phyloP scores from a whole-genome alignment of 2,797 vertebrate species.

The Sebastolobus alascanus region DNA sequence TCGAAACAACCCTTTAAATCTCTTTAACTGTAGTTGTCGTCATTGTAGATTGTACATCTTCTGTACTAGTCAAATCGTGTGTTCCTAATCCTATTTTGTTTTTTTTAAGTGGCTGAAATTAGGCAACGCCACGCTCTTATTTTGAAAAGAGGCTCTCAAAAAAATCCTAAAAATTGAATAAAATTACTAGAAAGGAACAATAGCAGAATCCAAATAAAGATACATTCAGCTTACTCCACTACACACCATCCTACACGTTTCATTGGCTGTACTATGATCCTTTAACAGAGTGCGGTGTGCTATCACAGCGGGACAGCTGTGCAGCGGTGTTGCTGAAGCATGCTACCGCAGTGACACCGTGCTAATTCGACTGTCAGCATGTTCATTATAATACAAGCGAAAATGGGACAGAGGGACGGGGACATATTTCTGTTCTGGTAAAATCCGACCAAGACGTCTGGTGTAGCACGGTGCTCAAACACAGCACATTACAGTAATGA shows the following conservation, averaged over 20 bases:
- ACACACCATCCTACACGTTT: constrained; percentile 39
- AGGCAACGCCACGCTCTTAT: not conserved
- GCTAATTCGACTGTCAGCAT: constrained; percentile 79
- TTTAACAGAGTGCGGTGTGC: constrained; percentile 60
- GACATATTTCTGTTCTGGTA: constrained; percentile 52
- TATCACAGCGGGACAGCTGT: constrained; percentile 81
- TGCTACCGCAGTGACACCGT: constrained; percentile 68
- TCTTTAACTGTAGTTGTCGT: not conserved
- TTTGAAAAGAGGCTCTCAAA: constrained; percentile 17
- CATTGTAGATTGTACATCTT: not conserved
- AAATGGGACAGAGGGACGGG: constrained; percentile 47
- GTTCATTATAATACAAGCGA: constrained; percentile 70
- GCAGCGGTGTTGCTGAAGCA: constrained; percentile 66
- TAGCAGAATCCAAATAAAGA: constrained; percentile 39
- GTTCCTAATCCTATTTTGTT: not conserved
- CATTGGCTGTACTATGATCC: constrained; percentile 63
- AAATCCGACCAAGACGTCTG: constrained; percentile 63
- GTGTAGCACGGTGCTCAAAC: constrained; percentile 43
- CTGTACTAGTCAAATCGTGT: not conserved
- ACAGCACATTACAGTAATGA: constrained; percentile 58
- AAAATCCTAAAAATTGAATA: constrained; percentile 2
- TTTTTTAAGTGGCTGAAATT: constrained; percentile 5
- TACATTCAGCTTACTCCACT: constrained; percentile 29
- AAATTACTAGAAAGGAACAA: constrained; percentile 19
- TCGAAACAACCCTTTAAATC: not conserved